A percentile compares a stretch with the other conserved stretches of the same genome.
Conservation (phyloP, 2,797 vertebrate genomes). For the Orestias chungarensis region DNA sequence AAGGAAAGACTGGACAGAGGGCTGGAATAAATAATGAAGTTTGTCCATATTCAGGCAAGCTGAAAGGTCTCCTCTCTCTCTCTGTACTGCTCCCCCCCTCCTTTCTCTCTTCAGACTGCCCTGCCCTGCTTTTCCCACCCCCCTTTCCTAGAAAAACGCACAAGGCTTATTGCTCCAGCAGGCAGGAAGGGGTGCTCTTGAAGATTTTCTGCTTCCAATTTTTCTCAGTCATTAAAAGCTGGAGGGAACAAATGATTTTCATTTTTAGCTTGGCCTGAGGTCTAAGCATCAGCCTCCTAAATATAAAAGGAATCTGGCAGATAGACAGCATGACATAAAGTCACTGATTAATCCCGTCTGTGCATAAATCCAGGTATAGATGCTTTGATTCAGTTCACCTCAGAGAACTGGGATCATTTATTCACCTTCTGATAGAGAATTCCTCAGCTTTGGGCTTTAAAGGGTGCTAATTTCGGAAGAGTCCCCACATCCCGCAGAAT, state of each 20-base stretch:
- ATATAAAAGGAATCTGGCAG: constrained; percentile 61
- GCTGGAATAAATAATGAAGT: constrained; percentile 86
- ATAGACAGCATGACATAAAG: constrained; percentile 31
- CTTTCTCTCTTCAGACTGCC: constrained; percentile 66
- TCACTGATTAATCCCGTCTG: constrained; percentile 40
- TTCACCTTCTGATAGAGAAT: constrained; percentile 40
- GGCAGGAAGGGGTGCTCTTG: constrained; percentile 50
- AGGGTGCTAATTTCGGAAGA: constrained; percentile 78
- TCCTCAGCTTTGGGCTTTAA: constrained; percentile 77
- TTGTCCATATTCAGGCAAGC: constrained; percentile 86
- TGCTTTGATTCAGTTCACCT: constrained; percentile 35
- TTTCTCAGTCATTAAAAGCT: constrained; percentile 74
- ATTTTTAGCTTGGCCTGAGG: constrained; percentile 53
- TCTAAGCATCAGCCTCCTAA: constrained; percentile 44
- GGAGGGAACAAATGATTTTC: constrained; percentile 67
- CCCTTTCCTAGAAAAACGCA: constrained; percentile 49
- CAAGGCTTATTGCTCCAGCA: constrained; percentile 69
- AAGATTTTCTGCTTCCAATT: constrained; percentile 79
- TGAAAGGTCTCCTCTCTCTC: constrained; percentile 77
- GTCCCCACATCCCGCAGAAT: constrained; percentile 46
- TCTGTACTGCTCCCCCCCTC: constrained; percentile 63
- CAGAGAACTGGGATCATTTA: constrained; percentile 5
- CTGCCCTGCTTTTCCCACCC: constrained; percentile 71
- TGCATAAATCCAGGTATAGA: constrained; percentile 14
- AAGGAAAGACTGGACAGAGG: constrained; percentile 83